These are phyloP conservation scores for Drosophila eohydei DNA, from an alignment of 2,888 invertebrate species.

Conservation along the genomic window DNA sequence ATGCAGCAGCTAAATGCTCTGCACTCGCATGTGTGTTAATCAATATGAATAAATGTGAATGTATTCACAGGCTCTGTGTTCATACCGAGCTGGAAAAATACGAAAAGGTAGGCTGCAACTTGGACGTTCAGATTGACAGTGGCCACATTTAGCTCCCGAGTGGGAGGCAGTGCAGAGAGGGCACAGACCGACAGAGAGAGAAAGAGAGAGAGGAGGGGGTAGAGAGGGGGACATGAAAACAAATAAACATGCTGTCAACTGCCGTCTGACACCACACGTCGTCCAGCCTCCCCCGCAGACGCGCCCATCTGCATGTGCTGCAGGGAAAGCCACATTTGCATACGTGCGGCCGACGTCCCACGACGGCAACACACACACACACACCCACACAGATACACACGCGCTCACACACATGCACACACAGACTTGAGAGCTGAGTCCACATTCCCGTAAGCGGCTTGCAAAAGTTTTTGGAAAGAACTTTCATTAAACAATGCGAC, in stretches of 20 bases:
- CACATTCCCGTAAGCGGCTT: constrained; percentile 43
- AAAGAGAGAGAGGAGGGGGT: background rate
- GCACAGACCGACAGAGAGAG: background rate
- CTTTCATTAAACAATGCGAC: constrained; percentile 80
- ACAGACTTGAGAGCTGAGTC: constrained; percentile 27
- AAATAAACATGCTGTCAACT: constrained; percentile 81
- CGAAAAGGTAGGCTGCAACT: constrained; percentile 20
- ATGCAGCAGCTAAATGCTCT: too few species aligned
- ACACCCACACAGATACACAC: constrained; percentile 24
- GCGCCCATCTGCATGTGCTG: constrained; percentile 37
- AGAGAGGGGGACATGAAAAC: constrained; percentile 56
- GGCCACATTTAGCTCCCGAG: constrained; percentile 27
- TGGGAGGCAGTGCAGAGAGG: background rate
- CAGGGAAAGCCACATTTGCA: constrained; percentile 57
- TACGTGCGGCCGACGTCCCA: constrained; percentile 65
- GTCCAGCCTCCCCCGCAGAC: constrained; percentile 32
- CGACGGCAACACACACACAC: constrained; percentile 36
- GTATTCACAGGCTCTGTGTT: background rate
- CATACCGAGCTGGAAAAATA: constrained; percentile 22
- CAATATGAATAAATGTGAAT: constrained; percentile 1
- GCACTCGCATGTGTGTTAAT: background rate
- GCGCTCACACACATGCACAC: constrained; percentile 6
- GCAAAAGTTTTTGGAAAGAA: constrained; percentile 79
- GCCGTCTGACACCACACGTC: constrained; percentile 80
- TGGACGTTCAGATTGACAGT: constrained; percentile 50